Conservation (phyloP, 2,113 vertebrate genomes). For the Phalacrocorax aristotelis region DNA sequence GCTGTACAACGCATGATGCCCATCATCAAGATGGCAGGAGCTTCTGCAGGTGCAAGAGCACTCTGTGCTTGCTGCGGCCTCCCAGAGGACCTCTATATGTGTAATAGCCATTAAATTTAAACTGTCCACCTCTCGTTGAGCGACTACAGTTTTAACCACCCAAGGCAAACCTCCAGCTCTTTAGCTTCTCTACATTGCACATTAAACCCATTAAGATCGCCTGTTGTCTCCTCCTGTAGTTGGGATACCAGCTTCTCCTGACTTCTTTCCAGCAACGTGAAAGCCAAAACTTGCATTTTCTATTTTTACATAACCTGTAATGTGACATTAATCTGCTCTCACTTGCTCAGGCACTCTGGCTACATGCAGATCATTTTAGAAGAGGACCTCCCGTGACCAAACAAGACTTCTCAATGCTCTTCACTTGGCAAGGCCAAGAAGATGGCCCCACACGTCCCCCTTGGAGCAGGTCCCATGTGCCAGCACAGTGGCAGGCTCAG, state of each 20-base stretch:
- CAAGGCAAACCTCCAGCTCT: background rate
- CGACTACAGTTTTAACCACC: background rate
- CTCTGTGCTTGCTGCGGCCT: accelerated
- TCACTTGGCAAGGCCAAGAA: background rate
- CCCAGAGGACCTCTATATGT: background rate
- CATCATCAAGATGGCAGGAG: background rate
- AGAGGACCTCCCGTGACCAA: background rate
- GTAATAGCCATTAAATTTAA: background rate
- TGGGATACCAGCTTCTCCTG: background rate
- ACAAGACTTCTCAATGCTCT: background rate
- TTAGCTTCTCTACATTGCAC: background rate
- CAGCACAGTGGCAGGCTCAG: background rate
- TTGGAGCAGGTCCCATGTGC: accelerated
- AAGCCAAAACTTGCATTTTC: slow-evolving; percentile 3
- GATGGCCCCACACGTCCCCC: background rate
- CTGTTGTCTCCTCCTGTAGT: background rate
- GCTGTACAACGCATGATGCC: background rate
- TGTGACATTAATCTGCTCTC: background rate
- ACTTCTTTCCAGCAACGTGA: background rate
- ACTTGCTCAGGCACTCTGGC: background rate
- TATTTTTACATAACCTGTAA: background rate
- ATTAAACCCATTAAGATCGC: background rate
- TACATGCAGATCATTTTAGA: background rate
- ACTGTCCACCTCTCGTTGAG: background rate
- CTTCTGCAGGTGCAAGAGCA: background rate